Evolutionary conservation across 35 echinoderm and acorn worm genomes (phyloP), one percentile per base, ranked within the genome.

Genomic region (Ophiothrix spiculata): DNA sequence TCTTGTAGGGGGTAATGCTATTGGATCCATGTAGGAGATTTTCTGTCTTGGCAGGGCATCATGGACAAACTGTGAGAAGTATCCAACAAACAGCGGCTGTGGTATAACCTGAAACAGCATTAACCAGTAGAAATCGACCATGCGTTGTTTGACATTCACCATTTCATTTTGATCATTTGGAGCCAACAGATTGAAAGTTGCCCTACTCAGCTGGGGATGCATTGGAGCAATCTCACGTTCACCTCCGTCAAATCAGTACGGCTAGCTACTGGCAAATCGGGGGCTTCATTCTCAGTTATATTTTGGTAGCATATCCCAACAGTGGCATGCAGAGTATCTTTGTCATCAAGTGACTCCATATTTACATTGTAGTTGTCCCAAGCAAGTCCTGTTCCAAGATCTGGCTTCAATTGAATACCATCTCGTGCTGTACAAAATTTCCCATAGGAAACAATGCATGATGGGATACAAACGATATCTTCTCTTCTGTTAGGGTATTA

Each of bases 351-450:
- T 35, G 93, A 91, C 29, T 95, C 93, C 60, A 81, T 84, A 39
- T 95, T 91, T n/a, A 91, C 88, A 37, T 91, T 85, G 54, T 84
- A 95, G 69, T 95, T 95, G 35, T 95, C 93, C 93, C 93, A 91
- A 75, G 88, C 84, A 54, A 91, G 69, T 1, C 93, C 92, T 87
- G 87, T 90, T 77, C 46, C 88, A 78, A 94, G 54, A 16, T 10
- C 39, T 56, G 76, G 64, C 25, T 84, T 29, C 46, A 87, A n/a
- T 39, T 75, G 46, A 38, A 94, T 83, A 32, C 92, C 88, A 83
- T 41, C 88, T 28, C 87, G 92, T 64, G 92, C 90, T 54, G 45
- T 21, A 54, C n/a, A n/a, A n/a, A n/a, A n/a, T n/a, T n/a, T n/a
- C n/a, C n/a, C n/a, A n/a, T n/a, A n/a, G n/a, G n/a, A n/a, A n/a